Base-by-base conservation (phyloP, 2,888 invertebrate species). In the Dinocampus coccinellae region DNA sequence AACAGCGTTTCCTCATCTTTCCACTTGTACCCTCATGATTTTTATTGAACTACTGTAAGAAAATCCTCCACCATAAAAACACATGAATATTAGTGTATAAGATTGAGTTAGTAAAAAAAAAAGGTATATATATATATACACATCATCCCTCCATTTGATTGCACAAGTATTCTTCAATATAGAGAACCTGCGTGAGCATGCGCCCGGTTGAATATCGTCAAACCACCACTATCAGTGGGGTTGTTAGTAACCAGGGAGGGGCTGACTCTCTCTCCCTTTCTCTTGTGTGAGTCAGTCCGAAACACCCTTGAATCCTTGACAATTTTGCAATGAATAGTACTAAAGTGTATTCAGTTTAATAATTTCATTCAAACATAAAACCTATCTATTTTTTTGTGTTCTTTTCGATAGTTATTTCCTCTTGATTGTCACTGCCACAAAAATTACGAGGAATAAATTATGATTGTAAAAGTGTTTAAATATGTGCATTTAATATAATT, bases 201-300 rank as follows among this genome's bases (percentile, higher is more conserved):
- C 84, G 84, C 84, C 61, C 24, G 62, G 57, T 60, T 26, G 52
- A 58, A 61, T 69, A 16, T 47, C 47, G 47, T 47, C 16, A 47
- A 58, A 73, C 76, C n/a, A 42, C 77, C 47, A 47, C 47, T 16
- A 47, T 47, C 16, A 7, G 4, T 16, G 79, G 84, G 84, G 84
- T 83, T 80, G 83, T 82, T 80, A 47, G 78, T 81, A 78, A 75
- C 72, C 74, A 81, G 83, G 84, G 84, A 84, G 84, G 84, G 82
- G 84, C 82, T 78, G 76, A 29, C 3, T 76, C 77, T 76, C 78
- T 75, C 3, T 76, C 77, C 76, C 78, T 75, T 80, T 77, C 78
- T 77, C 76, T 77, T 76, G 78, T 77, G 79, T 83, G 83, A 84
- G 79, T 84, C 84, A 79, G 82, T 79, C 80, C 77, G 77, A 79